Evolutionary conservation across 2,797 vertebrate species (phyloP).

Genomic region (Acanthiza pusilla): DNA sequence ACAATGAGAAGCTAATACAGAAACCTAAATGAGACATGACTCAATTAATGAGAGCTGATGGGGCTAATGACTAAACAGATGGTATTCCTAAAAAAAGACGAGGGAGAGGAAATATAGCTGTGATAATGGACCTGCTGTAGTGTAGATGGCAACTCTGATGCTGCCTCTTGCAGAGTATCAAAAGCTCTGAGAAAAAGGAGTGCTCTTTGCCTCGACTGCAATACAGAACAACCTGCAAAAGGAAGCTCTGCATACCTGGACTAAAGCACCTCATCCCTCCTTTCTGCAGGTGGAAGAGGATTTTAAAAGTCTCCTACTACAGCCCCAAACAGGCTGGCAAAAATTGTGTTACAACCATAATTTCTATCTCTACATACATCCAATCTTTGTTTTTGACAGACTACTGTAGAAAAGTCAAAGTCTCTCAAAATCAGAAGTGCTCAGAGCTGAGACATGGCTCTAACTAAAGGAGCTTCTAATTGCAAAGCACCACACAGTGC

Average conservation of each 20-base stretch:
- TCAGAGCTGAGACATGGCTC: background rate
- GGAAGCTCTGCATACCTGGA: background rate
- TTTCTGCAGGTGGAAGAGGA: background rate
- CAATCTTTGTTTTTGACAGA: background rate
- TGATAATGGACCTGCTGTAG: constrained; percentile 62
- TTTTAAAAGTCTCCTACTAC: background rate
- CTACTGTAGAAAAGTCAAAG: background rate
- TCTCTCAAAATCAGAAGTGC: background rate
- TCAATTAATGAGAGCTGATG: constrained; percentile 80
- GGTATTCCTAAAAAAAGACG: constrained; percentile 70
- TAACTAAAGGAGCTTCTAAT: background rate
- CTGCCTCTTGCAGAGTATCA: background rate
- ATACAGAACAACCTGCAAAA: background rate
- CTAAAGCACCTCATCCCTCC: background rate
- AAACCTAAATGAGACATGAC: constrained; percentile 74
- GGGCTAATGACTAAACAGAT: constrained; percentile 82
- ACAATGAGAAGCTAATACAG: constrained; percentile 64
- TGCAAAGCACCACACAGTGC: background rate
- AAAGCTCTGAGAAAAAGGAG: background rate
- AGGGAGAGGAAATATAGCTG: constrained; percentile 52
- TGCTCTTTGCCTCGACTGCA: background rate
- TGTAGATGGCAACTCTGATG: background rate
- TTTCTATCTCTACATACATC: background rate
- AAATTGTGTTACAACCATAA: background rate
- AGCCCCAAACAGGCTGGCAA: background rate